These are phyloP conservation scores for Heteromormyrus szaboi DNA, from an alignment of 2,797 vertebrate genomes.

Conservation along the genomic window DNA sequence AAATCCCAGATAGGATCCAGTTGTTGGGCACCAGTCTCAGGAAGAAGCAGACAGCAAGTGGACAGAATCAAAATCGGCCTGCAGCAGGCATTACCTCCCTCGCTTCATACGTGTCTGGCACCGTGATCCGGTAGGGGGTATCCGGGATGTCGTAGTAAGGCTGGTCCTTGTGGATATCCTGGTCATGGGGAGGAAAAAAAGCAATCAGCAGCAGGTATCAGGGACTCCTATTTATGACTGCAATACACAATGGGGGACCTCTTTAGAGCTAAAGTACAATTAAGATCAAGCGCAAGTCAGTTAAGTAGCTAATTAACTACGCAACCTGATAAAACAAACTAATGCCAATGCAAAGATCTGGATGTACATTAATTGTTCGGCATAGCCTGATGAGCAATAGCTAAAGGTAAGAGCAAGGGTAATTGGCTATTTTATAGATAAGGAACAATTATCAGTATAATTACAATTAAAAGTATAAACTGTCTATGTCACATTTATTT, in stretches of 20 bases:
- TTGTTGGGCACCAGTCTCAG: background rate
- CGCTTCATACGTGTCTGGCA: slow-evolving; percentile 90
- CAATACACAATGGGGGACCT: background rate
- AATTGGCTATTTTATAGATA: background rate
- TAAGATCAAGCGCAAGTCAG: background rate
- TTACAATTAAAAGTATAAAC: background rate
- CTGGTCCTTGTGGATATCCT: slow-evolving; percentile 98
- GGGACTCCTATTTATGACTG: background rate
- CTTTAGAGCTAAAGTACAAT: background rate
- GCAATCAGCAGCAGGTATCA: background rate
- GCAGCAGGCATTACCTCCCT: slow-evolving; percentile 71
- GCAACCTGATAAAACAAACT: background rate
- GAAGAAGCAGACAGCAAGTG: background rate
- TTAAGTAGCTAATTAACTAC: background rate
- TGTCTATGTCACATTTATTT: background rate
- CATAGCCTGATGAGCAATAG: background rate
- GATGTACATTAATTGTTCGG: background rate
- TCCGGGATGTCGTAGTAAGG: slow-evolving; percentile 96
- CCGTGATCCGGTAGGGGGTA: slow-evolving; percentile 89
- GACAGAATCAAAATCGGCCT: background rate
- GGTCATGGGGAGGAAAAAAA: background rate
- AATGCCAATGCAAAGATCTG: background rate
- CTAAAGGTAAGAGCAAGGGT: background rate
- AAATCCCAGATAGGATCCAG: background rate
- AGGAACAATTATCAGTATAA: background rate